phyloP scores from a whole-genome alignment of 2,888 invertebrate species.

The Zhuqinia jingwanae region DNA sequence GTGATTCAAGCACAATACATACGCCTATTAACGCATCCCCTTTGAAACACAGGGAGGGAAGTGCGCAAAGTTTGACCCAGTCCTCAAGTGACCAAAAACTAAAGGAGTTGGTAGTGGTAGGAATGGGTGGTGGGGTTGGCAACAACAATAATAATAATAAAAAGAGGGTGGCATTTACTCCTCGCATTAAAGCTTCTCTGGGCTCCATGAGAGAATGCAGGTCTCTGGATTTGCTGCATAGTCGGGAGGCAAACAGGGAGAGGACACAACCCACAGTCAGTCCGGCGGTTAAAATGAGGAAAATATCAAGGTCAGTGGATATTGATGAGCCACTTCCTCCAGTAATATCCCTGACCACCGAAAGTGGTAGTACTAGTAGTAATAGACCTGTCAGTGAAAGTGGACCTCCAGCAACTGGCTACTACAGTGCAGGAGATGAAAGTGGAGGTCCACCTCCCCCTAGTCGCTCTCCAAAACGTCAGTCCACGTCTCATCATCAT shows the following conservation, averaged over 20 bases:
- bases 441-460: constrained; percentile 4
- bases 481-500: too few species aligned
- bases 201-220: constrained; percentile 84
- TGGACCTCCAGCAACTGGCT: not conserved
- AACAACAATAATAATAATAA: too few species aligned
- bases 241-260: too few species aligned
- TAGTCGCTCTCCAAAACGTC: too few species aligned
- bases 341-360: not conserved
- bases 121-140: too few species aligned
- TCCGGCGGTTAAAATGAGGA: constrained; percentile 68
- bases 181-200: constrained; percentile 69
- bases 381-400: too few species aligned
- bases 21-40: constrained; percentile 70
- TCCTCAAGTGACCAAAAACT: constrained; percentile 65
- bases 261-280: not conserved
- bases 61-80: constrained; percentile 67
- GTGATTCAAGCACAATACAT: constrained; percentile 75
- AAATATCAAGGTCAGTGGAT: constrained; percentile 78
- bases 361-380: too few species aligned
- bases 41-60: constrained; percentile 13
- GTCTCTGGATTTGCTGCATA: constrained; percentile 85
- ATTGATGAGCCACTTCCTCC: constrained; percentile 65
- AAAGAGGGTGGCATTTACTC: constrained; percentile 69
- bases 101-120: not conserved
- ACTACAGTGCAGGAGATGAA: not conserved